These are phyloP conservation scores for Sesia apiformis DNA, from an alignment of 2,888 invertebrate species.

Conservation along the genomic window DNA sequence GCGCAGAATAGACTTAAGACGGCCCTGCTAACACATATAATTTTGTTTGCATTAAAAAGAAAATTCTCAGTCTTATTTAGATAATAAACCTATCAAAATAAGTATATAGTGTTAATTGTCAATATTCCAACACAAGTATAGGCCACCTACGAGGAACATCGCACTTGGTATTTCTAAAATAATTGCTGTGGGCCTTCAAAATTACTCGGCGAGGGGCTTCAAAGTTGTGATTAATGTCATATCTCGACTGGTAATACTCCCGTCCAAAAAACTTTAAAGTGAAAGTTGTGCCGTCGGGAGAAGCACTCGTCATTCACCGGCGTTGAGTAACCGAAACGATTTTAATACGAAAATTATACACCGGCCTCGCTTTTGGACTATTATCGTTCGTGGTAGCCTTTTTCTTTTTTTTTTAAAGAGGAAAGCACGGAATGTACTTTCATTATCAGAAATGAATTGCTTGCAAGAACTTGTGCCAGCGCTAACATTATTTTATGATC, in stretches of 20 bases:
- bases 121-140: not conserved
- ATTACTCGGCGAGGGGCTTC: slow-evolving; percentile 5
- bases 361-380: not conserved
- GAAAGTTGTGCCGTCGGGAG: slow-evolving; percentile 57
- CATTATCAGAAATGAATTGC: too few species aligned
- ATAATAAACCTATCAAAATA: too few species aligned
- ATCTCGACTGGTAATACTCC: slow-evolving; percentile 22
- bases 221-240: slow-evolving; percentile 19
- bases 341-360: slow-evolving; percentile 44
- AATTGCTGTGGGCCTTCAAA: not conserved
- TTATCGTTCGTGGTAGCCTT: not conserved
- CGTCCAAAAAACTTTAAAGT: slow-evolving; percentile 61
- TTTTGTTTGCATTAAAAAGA: too few species aligned
- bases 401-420: not conserved
- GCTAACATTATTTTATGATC: too few species aligned
- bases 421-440: not conserved
- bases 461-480: too few species aligned
- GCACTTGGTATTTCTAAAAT: not conserved
- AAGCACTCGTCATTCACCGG: slow-evolving; percentile 51
- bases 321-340: slow-evolving; percentile 56
- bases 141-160: not conserved
- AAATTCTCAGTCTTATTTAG: too few species aligned
- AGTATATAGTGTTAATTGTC: too few species aligned
- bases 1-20: too few species aligned
- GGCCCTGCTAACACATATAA: too few species aligned